phyloP scores from a whole-genome alignment of 1,140 invertebrate genomes.

The Pemphigus obesinymphae region DNA sequence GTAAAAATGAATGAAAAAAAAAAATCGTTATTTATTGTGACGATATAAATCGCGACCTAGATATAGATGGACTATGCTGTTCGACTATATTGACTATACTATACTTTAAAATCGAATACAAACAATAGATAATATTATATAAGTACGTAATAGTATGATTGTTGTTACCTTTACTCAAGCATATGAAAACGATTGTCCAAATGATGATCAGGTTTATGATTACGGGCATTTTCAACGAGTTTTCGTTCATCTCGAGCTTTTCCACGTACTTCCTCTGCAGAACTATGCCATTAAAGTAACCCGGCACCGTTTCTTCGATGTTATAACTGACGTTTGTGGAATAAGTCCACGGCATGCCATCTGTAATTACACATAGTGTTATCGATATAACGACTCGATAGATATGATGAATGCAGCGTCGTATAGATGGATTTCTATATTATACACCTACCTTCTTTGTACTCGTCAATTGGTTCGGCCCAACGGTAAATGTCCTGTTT shows the following conservation, averaged over 20 bases:
- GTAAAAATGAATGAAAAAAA: constrained; percentile 44
- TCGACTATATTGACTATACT: too few relatives aligned
- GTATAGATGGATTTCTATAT: not conserved
- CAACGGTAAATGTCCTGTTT: constrained; percentile 74
- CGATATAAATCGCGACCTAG: too few relatives aligned
- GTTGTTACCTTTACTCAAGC: constrained; percentile 79
- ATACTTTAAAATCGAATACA: too few relatives aligned
- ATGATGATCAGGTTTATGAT: constrained; percentile 84
- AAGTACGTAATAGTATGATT: too few relatives aligned
- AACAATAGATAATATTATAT: too few relatives aligned
- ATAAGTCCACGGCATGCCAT: constrained; percentile 27
- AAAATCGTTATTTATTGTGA: too few relatives aligned
- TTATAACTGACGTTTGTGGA: constrained; percentile 50
- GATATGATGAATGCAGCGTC: not conserved
- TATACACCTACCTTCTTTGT: constrained; percentile 58
- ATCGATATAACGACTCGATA: too few relatives aligned
- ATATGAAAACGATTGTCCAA: constrained; percentile 85
- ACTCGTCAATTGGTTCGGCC: constrained; percentile 66
- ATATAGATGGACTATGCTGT: too few relatives aligned
- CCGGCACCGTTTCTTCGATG: constrained; percentile 70
- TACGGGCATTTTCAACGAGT: constrained; percentile 76
- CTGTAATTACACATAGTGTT: constrained; percentile 7
- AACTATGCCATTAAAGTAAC: constrained; percentile 77
- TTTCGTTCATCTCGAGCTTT: constrained; percentile 58
- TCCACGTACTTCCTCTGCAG: constrained; percentile 64